Conservation (phyloP, 64 coral and sea anemone genomes). For the Actinia equina region DNA sequence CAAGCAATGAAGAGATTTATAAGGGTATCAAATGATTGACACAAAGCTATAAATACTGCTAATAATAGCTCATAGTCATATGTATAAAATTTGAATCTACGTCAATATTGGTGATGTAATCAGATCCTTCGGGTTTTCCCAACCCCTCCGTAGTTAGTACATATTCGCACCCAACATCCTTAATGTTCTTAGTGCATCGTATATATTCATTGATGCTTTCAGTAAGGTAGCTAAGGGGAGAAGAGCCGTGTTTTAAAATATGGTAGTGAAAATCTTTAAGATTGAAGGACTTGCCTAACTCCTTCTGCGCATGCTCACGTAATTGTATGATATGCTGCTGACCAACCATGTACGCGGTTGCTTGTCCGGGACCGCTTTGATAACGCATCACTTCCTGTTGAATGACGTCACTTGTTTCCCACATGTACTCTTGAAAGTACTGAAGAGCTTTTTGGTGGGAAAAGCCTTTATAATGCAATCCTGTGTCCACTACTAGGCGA, state of each 20-base stretch:
- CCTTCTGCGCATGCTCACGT: conserved; percentile 3
- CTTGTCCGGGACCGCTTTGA: conserved; percentile 62
- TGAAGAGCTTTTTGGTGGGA: conserved; percentile 28
- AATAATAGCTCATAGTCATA: too few species aligned
- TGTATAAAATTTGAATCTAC: too few species aligned
- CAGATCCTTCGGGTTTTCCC: too few species aligned
- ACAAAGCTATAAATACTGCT: too few species aligned
- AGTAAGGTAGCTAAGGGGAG: conserved; percentile 3
- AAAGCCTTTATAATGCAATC: conserved; percentile 29
- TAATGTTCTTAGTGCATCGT: neutral
- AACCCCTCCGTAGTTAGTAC: neutral
- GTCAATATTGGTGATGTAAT: too few species aligned
- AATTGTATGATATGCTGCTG: conserved; percentile 38
- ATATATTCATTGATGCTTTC: conserved; percentile 13
- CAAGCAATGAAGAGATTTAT: too few species aligned
- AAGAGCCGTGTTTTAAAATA: neutral
- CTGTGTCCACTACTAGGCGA: conserved; percentile 56
- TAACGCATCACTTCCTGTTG: conserved; percentile 62
- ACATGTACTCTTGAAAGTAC: conserved; percentile 45
- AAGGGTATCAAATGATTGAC: too few species aligned
- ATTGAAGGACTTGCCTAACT: conserved; percentile 11
- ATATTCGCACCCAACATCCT: neutral
- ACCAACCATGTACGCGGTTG: conserved; percentile 71
- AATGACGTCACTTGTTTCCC: conserved; percentile 43
- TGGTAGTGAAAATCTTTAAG: conserved; percentile 66